Base-by-base conservation (phyloP, 1,140 invertebrate genomes). In the Ruditapes philippinarum region DNA sequence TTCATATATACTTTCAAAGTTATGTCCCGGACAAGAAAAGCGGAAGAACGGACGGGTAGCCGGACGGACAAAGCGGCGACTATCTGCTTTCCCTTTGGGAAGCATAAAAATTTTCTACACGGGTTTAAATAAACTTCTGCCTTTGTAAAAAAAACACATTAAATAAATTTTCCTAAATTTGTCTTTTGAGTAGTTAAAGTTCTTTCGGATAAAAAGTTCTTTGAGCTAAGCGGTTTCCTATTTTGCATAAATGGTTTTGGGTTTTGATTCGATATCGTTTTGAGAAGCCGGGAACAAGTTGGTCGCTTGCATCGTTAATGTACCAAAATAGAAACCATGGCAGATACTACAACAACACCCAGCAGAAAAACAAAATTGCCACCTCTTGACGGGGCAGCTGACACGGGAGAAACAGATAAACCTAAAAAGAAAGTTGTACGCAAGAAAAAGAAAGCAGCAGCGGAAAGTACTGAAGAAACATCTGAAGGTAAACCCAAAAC, bases 401-500 rank as follows among this genome's bases (percentile, higher is more conserved):
- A 42, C 11, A 42, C 79, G 38, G 88, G 83, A 3, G 83, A 90
- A 3, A 83, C 73, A 33, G 88, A 88, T 38, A 90, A 68, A 25
- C 78, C 89, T 19, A 91, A 91, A 62, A 91, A 89, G 33, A 89
- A 89, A 33, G 89, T 92, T n/a, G 91, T 90, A 80, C 91, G 88
- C 45, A 92, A 92, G 70, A 91, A 92, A 76, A 94, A 94, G 76
- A 93, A 91, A 68, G 80, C 90, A 14, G 33, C 82, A n/a, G 90
- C 83, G 25, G 70, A 73, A 40, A 57, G 36, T 12, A 49, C 84
- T 49, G 80, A 81, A 14, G 90, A 88, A 19, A 76, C 88, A 11
- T 73, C 38, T 17, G 57, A 86, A 17, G 62, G 45, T 38, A 87
- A 87, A 70, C 87, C 91, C 14, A 83, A 83, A 33, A 76, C 76